Conservation (phyloP, 2,113 vertebrate species). For the Oostethus manadensis region DNA sequence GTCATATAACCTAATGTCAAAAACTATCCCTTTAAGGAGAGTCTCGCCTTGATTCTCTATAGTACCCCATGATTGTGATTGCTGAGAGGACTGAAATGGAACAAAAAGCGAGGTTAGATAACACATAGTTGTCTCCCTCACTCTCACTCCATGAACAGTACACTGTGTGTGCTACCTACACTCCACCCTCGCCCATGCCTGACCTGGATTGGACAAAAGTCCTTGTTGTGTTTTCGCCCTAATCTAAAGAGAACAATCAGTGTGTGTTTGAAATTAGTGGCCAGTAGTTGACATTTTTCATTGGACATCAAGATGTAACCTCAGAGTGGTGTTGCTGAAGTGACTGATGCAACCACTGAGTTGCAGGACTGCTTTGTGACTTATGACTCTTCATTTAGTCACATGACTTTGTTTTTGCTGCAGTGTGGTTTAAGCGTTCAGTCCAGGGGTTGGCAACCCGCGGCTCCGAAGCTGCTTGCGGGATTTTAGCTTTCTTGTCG, state of each 20-base stretch:
- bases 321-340: slow-evolving; percentile 4
- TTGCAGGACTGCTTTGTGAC: slow-evolving; percentile 4
- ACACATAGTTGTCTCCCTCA: slow-evolving; percentile 28
- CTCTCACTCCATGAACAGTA: slow-evolving; percentile 40
- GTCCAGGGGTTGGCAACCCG: no score
- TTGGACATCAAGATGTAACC: background rate
- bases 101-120: slow-evolving; percentile 44
- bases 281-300: slow-evolving; percentile 26
- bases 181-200: slow-evolving; percentile 66
- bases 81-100: slow-evolving; percentile 29
- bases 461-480: no score
- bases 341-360: slow-evolving; percentile 15
- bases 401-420: no score
- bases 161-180: slow-evolving; percentile 66
- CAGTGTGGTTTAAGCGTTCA: no score
- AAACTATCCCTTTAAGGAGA: slow-evolving; percentile 34
- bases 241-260: slow-evolving; percentile 50
- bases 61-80: slow-evolving; percentile 19
- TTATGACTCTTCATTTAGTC: background rate
- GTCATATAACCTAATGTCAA: no score
- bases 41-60: slow-evolving; percentile 53
- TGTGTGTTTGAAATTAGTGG: slow-evolving; percentile 47
- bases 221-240: slow-evolving; percentile 61
- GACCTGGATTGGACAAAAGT: slow-evolving; percentile 72
- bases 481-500: no score